A percentile compares a stretch with the other conserved stretches of the same genome.
Conservation (phyloP, 2,888 invertebrate species). For the Charanyca ferruginea region DNA sequence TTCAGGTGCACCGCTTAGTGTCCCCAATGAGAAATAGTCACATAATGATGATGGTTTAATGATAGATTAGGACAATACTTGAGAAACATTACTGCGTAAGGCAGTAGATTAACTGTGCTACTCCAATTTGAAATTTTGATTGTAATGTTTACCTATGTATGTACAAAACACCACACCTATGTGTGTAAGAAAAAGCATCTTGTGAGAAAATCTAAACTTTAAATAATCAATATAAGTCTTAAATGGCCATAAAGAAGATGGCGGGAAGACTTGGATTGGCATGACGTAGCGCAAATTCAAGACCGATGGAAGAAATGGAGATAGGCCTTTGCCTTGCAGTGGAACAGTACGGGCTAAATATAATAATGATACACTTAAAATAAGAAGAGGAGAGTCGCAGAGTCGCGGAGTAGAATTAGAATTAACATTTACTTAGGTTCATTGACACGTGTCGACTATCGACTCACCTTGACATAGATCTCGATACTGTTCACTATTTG, state of each 20-base stretch:
- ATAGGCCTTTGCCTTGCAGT: no score
- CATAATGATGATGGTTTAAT: constrained; percentile 20
- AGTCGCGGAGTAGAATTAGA: constrained; percentile 27
- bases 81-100: background rate
- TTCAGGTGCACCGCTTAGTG: constrained; percentile 1
- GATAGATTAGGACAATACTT: constrained; percentile 2
- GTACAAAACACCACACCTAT: no score
- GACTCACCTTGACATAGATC: constrained; percentile 64
- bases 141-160: no score
- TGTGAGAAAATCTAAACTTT: no score
- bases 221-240: no score
- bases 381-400: background rate
- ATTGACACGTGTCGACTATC: constrained; percentile 46
- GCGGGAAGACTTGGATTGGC: no score
- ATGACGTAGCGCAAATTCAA: no score
- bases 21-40: constrained; percentile 7
- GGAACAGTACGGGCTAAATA: no score
- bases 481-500: constrained; percentile 35
- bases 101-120: background rate
- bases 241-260: no score
- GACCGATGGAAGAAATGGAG: no score
- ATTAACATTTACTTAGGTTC: constrained; percentile 51
- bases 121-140: background rate
- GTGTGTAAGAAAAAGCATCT: no score
- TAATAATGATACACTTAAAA: no score